Evolutionary conservation across 2,797 vertebrate species (phyloP).

Genomic region (Malacoraja senta): DNA sequence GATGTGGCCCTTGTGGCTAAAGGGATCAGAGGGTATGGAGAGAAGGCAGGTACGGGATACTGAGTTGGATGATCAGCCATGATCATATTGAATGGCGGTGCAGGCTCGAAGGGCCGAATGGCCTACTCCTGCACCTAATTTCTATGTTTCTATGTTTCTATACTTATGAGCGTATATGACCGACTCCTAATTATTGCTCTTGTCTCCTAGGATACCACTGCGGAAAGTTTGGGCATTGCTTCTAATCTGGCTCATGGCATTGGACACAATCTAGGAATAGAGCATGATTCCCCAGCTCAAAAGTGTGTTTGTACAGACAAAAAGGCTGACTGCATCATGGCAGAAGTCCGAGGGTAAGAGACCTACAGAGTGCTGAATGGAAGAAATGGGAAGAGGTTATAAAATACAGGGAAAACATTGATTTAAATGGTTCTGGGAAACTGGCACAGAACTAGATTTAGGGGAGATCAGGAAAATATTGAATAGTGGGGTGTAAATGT

Average conservation of each 20-base stretch:
- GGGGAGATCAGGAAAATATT: too few species aligned
- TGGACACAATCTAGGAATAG: constrained; percentile 35
- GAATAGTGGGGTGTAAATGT: too few species aligned
- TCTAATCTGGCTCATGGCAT: constrained; percentile 33
- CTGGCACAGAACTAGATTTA: too few species aligned
- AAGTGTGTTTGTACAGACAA: constrained; percentile 10
- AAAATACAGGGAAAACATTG: neutral
- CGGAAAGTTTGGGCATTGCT: constrained; percentile 31
- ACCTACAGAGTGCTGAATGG: neutral
- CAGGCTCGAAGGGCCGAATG: too few species aligned
- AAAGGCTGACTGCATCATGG: constrained; percentile 30
- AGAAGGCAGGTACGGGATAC: too few species aligned
- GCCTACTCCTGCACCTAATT: too few species aligned
- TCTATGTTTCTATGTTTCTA: too few species aligned
- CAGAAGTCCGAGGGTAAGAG: neutral
- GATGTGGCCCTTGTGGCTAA: too few species aligned
- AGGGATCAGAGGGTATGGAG: too few species aligned
- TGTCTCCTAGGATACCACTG: constrained; percentile 17
- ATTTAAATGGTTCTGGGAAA: neutral
- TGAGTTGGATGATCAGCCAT: too few species aligned
- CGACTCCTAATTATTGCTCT: neutral
- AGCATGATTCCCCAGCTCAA: constrained; percentile 14
- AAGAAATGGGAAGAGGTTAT: neutral
- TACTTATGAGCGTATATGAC: too few species aligned
- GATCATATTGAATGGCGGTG: too few species aligned